These are phyloP conservation scores for Tiliacea aurago DNA, from an alignment of 2,888 invertebrate genomes.

Conservation along the genomic window DNA sequence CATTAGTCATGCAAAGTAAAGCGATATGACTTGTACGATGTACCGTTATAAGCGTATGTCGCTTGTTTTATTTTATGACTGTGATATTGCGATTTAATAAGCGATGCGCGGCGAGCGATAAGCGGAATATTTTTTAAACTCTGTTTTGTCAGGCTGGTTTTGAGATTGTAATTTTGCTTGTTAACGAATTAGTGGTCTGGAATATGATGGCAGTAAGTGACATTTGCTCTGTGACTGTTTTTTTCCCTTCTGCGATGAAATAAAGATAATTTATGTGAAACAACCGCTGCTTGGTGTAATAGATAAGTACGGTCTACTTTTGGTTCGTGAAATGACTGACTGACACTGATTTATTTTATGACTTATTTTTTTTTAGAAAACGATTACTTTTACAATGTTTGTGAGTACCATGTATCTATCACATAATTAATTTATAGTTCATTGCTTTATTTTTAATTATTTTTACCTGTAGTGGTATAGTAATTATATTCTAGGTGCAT, in stretches of 20 bases:
- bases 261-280: neutral
- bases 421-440: too few relatives aligned
- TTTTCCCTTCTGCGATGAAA: neutral
- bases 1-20: slow-evolving; percentile 61
- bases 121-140: slow-evolving; percentile 19
- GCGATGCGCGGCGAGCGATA: slow-evolving; percentile 53
- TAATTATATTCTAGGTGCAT: too few relatives aligned
- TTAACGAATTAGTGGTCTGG: slow-evolving; percentile 15
- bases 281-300: neutral
- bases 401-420: too few relatives aligned
- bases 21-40: slow-evolving; percentile 56
- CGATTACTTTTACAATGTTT: too few relatives aligned
- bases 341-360: too few relatives aligned
- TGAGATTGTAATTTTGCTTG: slow-evolving; percentile 17
- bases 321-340: too few relatives aligned
- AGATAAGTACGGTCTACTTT: too few relatives aligned
- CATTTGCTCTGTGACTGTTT: neutral
- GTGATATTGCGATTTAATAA: slow-evolving; percentile 65
- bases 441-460: too few relatives aligned
- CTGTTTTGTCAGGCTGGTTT: slow-evolving; percentile 23
- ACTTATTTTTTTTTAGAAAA: neutral
- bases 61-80: slow-evolving; percentile 62
- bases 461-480: too few relatives aligned
- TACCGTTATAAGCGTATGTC: slow-evolving; percentile 68
- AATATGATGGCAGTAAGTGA: neutral